Evolutionary conservation across 1,140 invertebrate genomes (phyloP), one percentile per base, ranked within the genome.

Genomic region (Philotrypesis tridentata): DNA sequence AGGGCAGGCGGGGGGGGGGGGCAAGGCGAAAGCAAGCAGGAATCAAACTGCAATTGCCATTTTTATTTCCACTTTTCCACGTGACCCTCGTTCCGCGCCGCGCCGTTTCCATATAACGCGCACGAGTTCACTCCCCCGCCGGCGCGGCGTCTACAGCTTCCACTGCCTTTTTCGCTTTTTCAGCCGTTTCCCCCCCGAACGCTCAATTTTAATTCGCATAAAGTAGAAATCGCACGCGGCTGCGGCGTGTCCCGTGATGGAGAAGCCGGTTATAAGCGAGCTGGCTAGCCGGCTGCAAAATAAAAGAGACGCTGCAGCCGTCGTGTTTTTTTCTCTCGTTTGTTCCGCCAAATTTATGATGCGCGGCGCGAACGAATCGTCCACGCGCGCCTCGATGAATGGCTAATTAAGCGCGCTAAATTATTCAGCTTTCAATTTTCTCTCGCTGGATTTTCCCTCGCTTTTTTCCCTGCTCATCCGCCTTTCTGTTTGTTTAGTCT

Each of bases 31-130:
- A 79, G 81, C 77, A 85, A 80, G 82, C 79, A 85, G 86, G 86
- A 88, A 90, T 91, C 88, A 89, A 90, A 88, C 86, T 88, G 87
- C 90, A 88, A 91, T 91, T 89, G 87, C 88, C 87, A 90, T 90
- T 91, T 91, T 90, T 90, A 90, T 89, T 90, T 88, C 87, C 86
- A 85, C 84, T 82, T 79, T 83, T 83, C 76, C 85, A 68, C 80
- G 77, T 82, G 33, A 25, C 73, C 40, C 67, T 68, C 55, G 21
- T 40, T 73, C 82, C 70, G n/a, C 55, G 84, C 71, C 82, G 40
- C 80, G 76, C 83, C 48, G 72, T 82, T 77, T 82, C 74, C 80
- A 82, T 76, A 60, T 25, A 82, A 71, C 80, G 73, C 74, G 74
- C 80, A 70, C 80, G 80, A 76, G 9, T 82, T 82, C 73, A 76